Base-by-base conservation (phyloP, 2,888 invertebrate species). In the Cheilosia pagana region DNA sequence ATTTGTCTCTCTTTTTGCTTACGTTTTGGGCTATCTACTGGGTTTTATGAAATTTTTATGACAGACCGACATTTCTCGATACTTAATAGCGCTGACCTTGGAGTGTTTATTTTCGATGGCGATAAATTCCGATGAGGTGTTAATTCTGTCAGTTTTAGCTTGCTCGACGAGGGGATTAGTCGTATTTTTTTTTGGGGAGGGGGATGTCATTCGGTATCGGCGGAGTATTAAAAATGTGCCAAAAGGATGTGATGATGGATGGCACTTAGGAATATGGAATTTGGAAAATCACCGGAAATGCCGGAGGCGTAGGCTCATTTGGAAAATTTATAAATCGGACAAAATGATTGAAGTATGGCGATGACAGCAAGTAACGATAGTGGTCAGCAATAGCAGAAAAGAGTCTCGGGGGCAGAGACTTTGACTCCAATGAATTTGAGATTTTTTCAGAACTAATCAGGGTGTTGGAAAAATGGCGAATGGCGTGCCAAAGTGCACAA, bases 11-110 rank as follows among this genome's bases (percentile, higher is more conserved):
- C 35, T 63, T 57, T 62, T 59, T 41, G 35, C 60, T 59, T n/a
- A 3, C 4, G 2, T 7, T 45, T 68, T 48, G 43, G 55, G 55
- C 16, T 28, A 35, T 68, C 68, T 74, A 68, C 74, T 57, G 78
- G 41, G 65, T 75, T 83, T 83, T 79, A 83, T 83, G 79, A 83
- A 75, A 59, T 59, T 83, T 74, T 83, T 83, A 75, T 83, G 83
- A 83, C 83, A 83, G 74, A 70, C 79, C 79, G 83, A 83, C 83
- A 79, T 79, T 79, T 79, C 59, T 68, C 48, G 78, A 79, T 83
- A 83, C 79, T 75, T 83, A 79, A 83, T 79, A 83, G 83, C 74
- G 14, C 39, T 65, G 74, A 79, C 83, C 83, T 79, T 83, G 79
- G 74, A 43, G 53, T 74, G 57, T 79, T 63, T 55, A 70, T 79